phyloP scores from a whole-genome alignment of 2,888 invertebrate species.

The Amphipoea lucens region DNA sequence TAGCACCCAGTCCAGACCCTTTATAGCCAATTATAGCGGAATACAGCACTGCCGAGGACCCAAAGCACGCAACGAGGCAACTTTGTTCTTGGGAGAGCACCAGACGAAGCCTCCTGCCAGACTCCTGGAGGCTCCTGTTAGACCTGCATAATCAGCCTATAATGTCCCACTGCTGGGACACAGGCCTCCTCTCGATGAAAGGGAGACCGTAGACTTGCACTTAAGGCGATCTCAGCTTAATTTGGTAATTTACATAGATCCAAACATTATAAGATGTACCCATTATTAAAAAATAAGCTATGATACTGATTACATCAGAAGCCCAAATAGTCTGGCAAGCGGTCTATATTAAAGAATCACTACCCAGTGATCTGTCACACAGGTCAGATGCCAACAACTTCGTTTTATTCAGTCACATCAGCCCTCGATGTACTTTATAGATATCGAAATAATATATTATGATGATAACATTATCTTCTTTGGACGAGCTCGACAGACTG shows the following conservation, averaged over 20 bases:
- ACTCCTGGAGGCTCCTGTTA: too few species aligned
- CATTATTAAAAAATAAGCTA: background rate
- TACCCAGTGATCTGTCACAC: background rate
- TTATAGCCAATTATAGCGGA: too few species aligned
- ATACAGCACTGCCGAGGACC: background rate
- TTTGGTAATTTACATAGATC: background rate
- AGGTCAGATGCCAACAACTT: conserved; percentile 21
- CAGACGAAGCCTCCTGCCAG: background rate
- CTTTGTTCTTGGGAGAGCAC: background rate
- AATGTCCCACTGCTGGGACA: too few species aligned
- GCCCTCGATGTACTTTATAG: background rate
- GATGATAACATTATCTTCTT: background rate
- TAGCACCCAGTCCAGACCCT: background rate
- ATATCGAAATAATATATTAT: background rate
- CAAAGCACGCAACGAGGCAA: background rate
- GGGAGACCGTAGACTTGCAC: background rate
- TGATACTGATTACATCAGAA: conserved; percentile 15
- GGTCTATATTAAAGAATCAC: conserved; percentile 8
- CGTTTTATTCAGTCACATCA: background rate
- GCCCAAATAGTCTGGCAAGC: conserved; percentile 38
- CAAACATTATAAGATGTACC: background rate
- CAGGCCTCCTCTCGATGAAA: too few species aligned
- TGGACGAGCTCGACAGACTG: background rate
- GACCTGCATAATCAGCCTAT: too few species aligned
- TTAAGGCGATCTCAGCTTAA: background rate